Percentiles rank a stretch among this genome's conserved stretches.
Evolutionary conservation across 2,113 vertebrate species (phyloP).

Genomic region (Hippocampus zosterae): DNA sequence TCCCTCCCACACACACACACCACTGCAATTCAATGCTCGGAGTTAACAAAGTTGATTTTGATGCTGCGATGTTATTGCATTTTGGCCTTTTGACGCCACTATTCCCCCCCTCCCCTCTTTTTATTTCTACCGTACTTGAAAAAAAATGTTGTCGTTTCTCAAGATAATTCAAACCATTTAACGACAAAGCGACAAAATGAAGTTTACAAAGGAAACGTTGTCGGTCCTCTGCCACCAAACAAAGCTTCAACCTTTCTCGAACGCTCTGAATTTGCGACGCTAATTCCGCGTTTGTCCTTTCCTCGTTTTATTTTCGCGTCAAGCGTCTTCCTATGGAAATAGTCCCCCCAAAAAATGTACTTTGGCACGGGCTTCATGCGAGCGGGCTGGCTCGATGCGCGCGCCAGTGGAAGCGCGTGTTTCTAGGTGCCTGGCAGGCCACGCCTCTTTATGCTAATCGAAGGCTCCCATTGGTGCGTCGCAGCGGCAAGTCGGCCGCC

Average conservation of each 20-base stretch:
- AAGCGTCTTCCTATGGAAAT: too few relatives aligned
- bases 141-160: too few relatives aligned
- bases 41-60: conserved; percentile 60
- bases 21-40: conserved; percentile 34
- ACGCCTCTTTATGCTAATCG: conserved; percentile 91
- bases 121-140: too few relatives aligned
- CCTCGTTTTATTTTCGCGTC: too few relatives aligned
- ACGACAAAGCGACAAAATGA: too few relatives aligned
- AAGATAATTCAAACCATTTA: too few relatives aligned
- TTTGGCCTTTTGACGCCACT: too few relatives aligned
- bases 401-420: conserved; percentile 11
- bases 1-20: conserved; percentile 20
- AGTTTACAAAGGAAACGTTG: not conserved
- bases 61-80: conserved; percentile 28
- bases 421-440: conserved; percentile 59
- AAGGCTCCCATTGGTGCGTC: conserved; percentile 57
- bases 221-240: not conserved
- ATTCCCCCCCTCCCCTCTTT: too few relatives aligned
- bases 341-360: conserved; percentile 70
- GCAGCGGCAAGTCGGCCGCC: conserved; percentile 79
- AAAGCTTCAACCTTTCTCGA: not conserved
- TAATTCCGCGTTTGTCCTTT: not conserved
- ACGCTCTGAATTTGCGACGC: not conserved
- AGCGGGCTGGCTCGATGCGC: conserved; percentile 24
- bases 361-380: conserved; percentile 75